Conservation (phyloP, 1,140 invertebrate genomes). For the Anoplolepis gracilipes region DNA sequence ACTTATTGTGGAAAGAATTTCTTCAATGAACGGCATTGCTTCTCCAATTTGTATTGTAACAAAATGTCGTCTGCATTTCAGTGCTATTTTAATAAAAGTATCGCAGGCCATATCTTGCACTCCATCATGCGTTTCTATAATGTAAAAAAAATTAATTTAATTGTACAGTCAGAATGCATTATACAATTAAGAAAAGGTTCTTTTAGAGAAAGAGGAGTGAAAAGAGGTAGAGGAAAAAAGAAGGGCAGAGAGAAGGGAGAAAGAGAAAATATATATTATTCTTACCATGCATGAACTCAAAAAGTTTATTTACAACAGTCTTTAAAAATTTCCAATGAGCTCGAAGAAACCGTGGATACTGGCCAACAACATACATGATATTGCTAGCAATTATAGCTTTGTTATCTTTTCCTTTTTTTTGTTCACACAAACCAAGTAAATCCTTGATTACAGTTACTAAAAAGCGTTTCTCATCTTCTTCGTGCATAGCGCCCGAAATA, state of each 20-base stretch:
- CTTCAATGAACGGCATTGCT: conserved; percentile 99
- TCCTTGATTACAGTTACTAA: conserved; percentile 99
- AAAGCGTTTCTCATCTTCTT: conserved; percentile 99
- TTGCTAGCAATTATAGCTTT: conserved; percentile 99
- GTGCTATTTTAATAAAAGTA: conserved; percentile 99
- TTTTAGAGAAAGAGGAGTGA: no score
- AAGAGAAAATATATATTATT: conserved; percentile 12
- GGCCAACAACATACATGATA: conserved; percentile 99
- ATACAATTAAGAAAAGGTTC: neutral
- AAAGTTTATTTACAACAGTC: conserved; percentile 99
- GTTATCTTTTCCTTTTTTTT: conserved; percentile 99
- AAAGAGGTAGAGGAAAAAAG: no score
- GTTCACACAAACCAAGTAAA: conserved; percentile 98
- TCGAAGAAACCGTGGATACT: conserved; percentile 99
- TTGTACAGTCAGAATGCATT: neutral
- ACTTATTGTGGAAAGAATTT: conserved; percentile 98
- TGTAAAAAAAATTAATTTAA: neutral
- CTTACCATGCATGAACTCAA: conserved; percentile 99
- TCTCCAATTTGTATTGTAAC: conserved; percentile 98
- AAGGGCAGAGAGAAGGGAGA: neutral
- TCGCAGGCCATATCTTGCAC: conserved; percentile 99
- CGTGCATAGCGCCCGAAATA: conserved; percentile 99
- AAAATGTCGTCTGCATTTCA: conserved; percentile 99
- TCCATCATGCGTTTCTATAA: conserved; percentile 98
- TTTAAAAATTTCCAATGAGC: conserved; percentile 99